phyloP scores from a whole-genome alignment of 2,113 vertebrate species.

The Dromaius novaehollandiae region DNA sequence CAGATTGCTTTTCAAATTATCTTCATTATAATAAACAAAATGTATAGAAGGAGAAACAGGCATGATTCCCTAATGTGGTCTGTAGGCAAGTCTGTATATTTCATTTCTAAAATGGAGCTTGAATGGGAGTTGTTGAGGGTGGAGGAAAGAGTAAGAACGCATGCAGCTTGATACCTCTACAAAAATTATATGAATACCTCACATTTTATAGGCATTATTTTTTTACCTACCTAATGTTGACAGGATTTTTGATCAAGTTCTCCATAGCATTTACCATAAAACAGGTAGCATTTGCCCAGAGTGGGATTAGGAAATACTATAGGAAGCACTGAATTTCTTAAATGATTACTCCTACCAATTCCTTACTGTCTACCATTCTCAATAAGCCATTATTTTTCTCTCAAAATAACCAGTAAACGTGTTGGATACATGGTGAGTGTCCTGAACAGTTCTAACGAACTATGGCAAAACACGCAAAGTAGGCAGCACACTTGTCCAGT shows the following conservation, averaged over 20 bases:
- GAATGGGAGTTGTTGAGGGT: not conserved
- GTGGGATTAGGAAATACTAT: not conserved
- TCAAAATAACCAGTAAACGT: not conserved
- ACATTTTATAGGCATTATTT: not conserved
- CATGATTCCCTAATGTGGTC: conserved; percentile 16
- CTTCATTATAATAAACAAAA: conserved; percentile 64
- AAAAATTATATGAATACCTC: not conserved
- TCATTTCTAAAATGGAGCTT: not conserved
- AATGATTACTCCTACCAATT: not conserved
- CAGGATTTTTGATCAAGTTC: not conserved
- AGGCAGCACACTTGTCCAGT: not conserved
- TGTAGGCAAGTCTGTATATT: conserved; percentile 3
- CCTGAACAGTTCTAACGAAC: not conserved
- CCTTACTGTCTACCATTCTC: not conserved
- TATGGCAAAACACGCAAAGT: not conserved
- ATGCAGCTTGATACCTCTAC: not conserved
- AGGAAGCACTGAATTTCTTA: not conserved
- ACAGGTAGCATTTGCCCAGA: not conserved
- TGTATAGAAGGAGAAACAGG: conserved; percentile 32
- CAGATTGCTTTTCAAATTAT: conserved; percentile 66
- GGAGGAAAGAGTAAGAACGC: not conserved
- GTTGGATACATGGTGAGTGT: not conserved
- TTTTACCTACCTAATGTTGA: not conserved
- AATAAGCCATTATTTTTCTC: not conserved
- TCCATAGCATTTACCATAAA: not conserved